Conservation (phyloP, 2,888 invertebrate genomes). For the Nudaria mundana region DNA sequence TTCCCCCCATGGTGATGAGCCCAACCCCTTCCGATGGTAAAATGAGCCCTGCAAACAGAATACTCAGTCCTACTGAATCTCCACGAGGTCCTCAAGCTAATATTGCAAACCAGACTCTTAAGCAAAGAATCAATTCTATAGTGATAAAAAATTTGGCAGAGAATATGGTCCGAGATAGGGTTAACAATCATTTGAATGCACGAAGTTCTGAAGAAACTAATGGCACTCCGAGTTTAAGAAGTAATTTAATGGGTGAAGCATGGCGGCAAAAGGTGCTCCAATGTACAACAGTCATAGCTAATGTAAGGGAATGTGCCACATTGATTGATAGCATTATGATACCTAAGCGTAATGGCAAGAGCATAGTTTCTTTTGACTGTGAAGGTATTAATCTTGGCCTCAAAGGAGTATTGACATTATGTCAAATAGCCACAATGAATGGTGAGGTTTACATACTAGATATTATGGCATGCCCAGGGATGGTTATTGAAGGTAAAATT, state of each 20-base stretch:
- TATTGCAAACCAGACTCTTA: conserved; percentile 88
- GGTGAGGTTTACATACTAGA: conserved; percentile 94
- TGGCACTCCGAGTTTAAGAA: conserved; percentile 64
- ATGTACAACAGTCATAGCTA: conserved; percentile 90
- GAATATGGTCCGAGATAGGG: conserved; percentile 84
- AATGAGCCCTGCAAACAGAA: conserved; percentile 69
- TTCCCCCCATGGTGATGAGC: conserved; percentile 60
- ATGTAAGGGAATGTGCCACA: conserved; percentile 88
- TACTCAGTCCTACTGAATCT: conserved; percentile 77
- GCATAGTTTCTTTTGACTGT: conserved; percentile 92
- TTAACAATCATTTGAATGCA: conserved; percentile 72
- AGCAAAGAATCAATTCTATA: conserved; percentile 93
- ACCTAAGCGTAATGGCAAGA: conserved; percentile 75
- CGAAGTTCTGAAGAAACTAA: conserved; percentile 67
- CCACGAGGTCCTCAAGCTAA: conserved; percentile 72
- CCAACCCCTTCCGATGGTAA: conserved; percentile 74
- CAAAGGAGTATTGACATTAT: conserved; percentile 92
- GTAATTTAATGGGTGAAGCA: conserved; percentile 83
- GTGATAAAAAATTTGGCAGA: conserved; percentile 94
- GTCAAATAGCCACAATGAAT: conserved; percentile 91
- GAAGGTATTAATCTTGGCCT: conserved; percentile 96
- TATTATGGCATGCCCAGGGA: conserved; percentile 90
- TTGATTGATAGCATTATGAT: conserved; percentile 88
- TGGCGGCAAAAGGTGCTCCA: conserved; percentile 92
- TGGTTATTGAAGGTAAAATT: conserved; percentile 89